Evolutionary conservation across 2,888 invertebrate genomes (phyloP).

Genomic region (Isoperla grammatica): DNA sequence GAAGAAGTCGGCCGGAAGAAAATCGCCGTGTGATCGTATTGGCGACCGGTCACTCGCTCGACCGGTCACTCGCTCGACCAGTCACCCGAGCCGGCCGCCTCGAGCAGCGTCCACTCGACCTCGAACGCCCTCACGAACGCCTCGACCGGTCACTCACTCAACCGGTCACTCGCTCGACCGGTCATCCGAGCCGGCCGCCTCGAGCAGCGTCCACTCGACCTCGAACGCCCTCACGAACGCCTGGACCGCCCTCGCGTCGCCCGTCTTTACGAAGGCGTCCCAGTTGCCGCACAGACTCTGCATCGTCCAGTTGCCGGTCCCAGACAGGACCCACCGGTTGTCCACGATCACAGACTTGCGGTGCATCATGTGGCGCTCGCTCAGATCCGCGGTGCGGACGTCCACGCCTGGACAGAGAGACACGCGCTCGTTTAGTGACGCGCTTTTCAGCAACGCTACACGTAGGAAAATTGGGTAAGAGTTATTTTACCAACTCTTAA

Average conservation of each 20-base stretch:
- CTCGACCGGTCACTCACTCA: too few relatives aligned
- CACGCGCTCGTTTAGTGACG: too few relatives aligned
- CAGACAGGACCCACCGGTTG: not conserved
- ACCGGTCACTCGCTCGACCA: too few relatives aligned
- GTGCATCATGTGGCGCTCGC: conserved; percentile 4
- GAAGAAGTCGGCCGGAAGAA: too few relatives aligned
- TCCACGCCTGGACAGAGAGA: too few relatives aligned
- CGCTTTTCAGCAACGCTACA: not conserved
- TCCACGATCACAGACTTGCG: conserved; percentile 7
- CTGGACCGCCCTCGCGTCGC: not conserved
- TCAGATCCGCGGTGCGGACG: too few relatives aligned
- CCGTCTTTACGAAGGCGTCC: not conserved
- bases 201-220: not conserved
- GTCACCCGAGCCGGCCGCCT: too few relatives aligned
- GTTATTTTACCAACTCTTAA: not conserved
- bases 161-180: too few relatives aligned
- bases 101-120: not conserved
- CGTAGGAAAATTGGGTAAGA: not conserved
- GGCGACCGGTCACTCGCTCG: too few relatives aligned
- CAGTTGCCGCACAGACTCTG: conserved; percentile 7
- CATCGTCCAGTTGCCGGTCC: conserved; percentile 15
- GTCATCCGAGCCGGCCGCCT: too few relatives aligned
- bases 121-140: not conserved
- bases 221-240: not conserved
- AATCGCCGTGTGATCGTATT: too few relatives aligned